Conservation (phyloP, 2,797 vertebrate species). For the Esox masquinongy region DNA sequence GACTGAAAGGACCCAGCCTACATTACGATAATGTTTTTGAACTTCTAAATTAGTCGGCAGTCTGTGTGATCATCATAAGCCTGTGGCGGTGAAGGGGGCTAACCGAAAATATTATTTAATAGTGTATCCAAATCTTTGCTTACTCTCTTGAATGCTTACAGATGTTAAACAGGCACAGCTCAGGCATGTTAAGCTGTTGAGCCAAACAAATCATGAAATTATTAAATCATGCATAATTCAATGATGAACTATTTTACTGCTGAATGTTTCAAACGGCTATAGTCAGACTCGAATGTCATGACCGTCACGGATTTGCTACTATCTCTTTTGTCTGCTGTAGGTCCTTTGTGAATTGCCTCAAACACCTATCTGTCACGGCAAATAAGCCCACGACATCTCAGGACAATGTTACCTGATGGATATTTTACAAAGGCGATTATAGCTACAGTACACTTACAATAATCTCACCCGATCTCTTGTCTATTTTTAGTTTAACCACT, state of each 20-base stretch:
- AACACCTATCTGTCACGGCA: too few species aligned
- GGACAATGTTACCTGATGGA: too few species aligned
- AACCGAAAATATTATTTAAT: background rate
- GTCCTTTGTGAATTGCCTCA: too few species aligned
- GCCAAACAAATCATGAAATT: background rate
- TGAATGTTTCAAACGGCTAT: too few species aligned
- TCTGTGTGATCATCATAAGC: slow-evolving; percentile 16
- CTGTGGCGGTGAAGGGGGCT: background rate
- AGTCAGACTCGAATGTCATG: too few species aligned
- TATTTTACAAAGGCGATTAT: background rate
- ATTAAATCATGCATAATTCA: background rate
- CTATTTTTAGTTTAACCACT: slow-evolving; percentile 3
- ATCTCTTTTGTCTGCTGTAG: too few species aligned
- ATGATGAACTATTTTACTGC: background rate
- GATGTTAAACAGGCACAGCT: background rate
- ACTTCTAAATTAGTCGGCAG: slow-evolving; percentile 8
- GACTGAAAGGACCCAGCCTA: slow-evolving; percentile 9
- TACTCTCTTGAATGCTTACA: background rate
- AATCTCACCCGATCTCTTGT: background rate
- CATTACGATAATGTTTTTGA: slow-evolving; percentile 24
- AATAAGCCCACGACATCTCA: too few species aligned
- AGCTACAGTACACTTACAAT: background rate
- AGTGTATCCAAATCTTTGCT: background rate
- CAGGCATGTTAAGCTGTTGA: background rate
- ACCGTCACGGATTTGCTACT: too few species aligned